Evolutionary conservation across 2,113 vertebrate species (phyloP).

Genomic region (Oreochromis niloticus): DNA sequence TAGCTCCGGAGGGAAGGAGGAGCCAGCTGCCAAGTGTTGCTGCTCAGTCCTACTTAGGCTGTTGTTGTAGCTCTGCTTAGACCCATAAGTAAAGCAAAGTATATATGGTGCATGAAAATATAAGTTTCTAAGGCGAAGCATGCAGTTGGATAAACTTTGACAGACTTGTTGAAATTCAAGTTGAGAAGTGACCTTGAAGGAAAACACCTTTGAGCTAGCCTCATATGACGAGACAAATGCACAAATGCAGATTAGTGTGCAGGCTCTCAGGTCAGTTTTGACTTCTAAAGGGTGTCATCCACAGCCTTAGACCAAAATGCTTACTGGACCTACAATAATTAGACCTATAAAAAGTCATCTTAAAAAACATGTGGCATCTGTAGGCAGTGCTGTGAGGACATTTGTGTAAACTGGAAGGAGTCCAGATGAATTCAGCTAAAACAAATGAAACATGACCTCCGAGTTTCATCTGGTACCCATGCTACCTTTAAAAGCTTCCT

Average conservation of each 20-base stretch:
- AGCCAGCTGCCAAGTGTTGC: constrained; percentile 19
- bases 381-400: not conserved
- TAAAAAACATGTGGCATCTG: not conserved
- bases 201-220: not conserved
- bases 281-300: not conserved
- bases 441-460: not conserved
- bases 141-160: not conserved
- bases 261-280: not conserved
- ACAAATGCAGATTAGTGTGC: not conserved
- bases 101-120: not conserved
- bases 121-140: not conserved
- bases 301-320: not conserved
- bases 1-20: not conserved
- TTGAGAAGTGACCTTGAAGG: not conserved
- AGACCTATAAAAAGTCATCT: not conserved
- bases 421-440: not conserved
- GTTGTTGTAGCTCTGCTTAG: not conserved
- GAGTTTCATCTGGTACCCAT: not conserved
- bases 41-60: not conserved
- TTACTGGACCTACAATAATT: not conserved
- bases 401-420: not conserved
- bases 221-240: not conserved
- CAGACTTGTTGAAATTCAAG: not conserved
- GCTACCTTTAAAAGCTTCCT: not conserved
- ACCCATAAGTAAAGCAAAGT: not conserved